phyloP scores from a whole-genome alignment of 2,113 vertebrate genomes.

The Bagarius yarrelli region DNA sequence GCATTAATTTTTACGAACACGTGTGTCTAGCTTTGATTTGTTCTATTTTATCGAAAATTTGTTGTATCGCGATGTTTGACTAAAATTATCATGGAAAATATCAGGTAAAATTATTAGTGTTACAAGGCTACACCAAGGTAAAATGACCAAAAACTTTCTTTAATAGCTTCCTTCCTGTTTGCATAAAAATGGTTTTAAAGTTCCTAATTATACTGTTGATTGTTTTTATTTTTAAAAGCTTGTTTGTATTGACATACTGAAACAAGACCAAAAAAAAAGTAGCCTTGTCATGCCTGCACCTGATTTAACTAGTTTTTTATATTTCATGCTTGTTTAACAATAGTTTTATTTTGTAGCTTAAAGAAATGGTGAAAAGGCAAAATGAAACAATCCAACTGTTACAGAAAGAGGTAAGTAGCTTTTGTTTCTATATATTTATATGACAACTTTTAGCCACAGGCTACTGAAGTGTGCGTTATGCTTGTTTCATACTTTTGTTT shows the following conservation, averaged over 20 bases:
- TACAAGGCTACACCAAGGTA: neutral
- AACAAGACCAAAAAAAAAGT: neutral
- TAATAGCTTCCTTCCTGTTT: neutral
- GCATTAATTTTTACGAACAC: neutral
- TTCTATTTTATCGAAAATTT: neutral
- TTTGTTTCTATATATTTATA: neutral
- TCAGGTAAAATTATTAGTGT: neutral
- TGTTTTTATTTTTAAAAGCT: neutral
- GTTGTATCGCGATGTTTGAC: neutral
- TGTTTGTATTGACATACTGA: neutral
- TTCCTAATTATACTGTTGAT: too few relatives aligned
- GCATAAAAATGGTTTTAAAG: too few relatives aligned
- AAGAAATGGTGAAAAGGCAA: slow-evolving; percentile 64
- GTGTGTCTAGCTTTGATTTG: neutral
- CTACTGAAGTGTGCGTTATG: neutral
- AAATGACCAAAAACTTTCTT: neutral
- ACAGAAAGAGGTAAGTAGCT: slow-evolving; percentile 69
- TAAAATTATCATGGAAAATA: neutral
- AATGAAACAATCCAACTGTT: slow-evolving; percentile 69
- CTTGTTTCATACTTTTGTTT: neutral
- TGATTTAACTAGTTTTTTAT: neutral
- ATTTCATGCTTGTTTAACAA: neutral
- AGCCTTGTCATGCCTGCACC: neutral
- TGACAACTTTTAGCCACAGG: neutral
- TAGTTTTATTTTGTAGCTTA: slow-evolving; percentile 59